These are phyloP conservation scores for Macrobrachium nipponense DNA, from an alignment of 1,140 invertebrate species.

Conservation along the genomic window DNA sequence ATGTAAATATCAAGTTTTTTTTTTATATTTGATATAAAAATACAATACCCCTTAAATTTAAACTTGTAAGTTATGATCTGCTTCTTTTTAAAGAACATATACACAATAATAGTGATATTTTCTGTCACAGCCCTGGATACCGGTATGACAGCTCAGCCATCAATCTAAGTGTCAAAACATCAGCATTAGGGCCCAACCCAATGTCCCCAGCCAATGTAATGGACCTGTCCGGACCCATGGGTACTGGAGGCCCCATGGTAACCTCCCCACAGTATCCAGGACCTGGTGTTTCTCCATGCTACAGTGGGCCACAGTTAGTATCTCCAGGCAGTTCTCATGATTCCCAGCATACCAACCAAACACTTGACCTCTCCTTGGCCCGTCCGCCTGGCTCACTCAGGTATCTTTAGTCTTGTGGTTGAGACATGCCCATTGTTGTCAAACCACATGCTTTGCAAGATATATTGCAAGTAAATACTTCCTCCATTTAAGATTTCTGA, in stretches of 20 bases:
- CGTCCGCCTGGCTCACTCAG: slow-evolving; percentile 61
- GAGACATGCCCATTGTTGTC: no score
- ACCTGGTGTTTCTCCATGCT: slow-evolving; percentile 64
- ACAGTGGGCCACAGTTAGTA: slow-evolving; percentile 61
- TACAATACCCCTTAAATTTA: no score
- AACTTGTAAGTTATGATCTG: no score
- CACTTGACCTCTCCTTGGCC: slow-evolving; percentile 62
- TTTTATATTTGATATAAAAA: no score
- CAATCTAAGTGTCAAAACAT: slow-evolving; percentile 84
- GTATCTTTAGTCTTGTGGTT: slow-evolving; percentile 12
- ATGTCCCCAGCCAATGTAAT: slow-evolving; percentile 64
- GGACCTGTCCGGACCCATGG: slow-evolving; percentile 61
- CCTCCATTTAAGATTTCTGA: no score
- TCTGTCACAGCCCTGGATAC: slow-evolving; percentile 78
- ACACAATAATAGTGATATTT: background rate
- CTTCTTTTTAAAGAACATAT: no score
- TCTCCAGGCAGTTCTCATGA: slow-evolving; percentile 62
- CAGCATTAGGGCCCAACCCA: slow-evolving; percentile 61
- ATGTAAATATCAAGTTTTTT: background rate
- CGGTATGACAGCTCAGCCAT: slow-evolving; percentile 82
- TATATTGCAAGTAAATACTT: no score
- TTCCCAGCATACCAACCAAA: slow-evolving; percentile 62
- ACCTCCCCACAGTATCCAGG: slow-evolving; percentile 64
- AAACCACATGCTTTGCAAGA: no score
- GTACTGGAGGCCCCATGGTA: slow-evolving; percentile 59